Percentiles rank a stretch among this genome's conserved stretches.
Evolutionary conservation across 2,888 invertebrate genomes (phyloP).

Genomic region (Pachymerium ferrugineum): DNA sequence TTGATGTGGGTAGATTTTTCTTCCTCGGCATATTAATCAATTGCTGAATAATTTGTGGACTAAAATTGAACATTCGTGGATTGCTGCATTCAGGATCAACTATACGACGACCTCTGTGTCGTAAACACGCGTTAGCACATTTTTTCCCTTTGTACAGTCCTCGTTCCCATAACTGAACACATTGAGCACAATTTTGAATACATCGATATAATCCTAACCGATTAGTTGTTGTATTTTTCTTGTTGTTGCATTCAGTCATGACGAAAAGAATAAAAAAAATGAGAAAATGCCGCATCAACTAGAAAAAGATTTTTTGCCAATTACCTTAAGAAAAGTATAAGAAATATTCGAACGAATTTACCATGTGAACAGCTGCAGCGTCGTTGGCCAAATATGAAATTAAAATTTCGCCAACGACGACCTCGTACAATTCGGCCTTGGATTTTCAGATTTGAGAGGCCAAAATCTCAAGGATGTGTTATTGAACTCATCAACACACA

Average conservation of each 20-base stretch:
- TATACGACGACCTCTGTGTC: constrained; percentile 38
- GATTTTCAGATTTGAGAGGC: background rate
- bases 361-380: no score
- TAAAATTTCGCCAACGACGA: no score
- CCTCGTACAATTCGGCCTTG: no score
- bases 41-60: constrained; percentile 31
- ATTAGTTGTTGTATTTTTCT: background rate
- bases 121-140: constrained; percentile 39
- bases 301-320: no score
- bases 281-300: background rate
- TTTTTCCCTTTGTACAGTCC: constrained; percentile 40
- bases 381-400: no score
- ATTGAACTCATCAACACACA: constrained; percentile 3
- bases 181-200: constrained; percentile 40
- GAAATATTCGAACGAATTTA: no score
- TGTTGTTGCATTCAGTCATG: background rate
- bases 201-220: constrained; percentile 37
- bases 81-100: constrained; percentile 40
- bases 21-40: constrained; percentile 30
- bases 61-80: constrained; percentile 39
- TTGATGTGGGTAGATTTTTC: background rate
- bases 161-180: constrained; percentile 40
- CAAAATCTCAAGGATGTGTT: constrained; percentile 4
- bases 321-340: no score
- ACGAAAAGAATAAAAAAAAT: background rate